Percentiles rank a stretch among this genome's conserved stretches.
These are phyloP conservation scores for Pyxicephalus adspersus DNA, from an alignment of 2,113 vertebrate species.

Conservation along the genomic window DNA sequence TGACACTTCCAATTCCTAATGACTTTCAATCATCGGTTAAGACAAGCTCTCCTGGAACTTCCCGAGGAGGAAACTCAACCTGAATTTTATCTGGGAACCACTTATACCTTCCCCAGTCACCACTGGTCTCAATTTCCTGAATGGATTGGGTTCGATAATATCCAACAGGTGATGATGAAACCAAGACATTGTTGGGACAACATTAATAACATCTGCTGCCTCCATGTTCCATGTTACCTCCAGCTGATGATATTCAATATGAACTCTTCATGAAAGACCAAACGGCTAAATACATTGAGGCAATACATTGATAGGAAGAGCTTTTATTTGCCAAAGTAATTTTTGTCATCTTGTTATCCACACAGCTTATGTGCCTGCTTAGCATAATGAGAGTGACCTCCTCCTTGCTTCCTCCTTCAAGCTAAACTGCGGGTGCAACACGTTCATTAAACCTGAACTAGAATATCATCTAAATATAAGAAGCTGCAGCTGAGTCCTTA, in stretches of 20 bases:
- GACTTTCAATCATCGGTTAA: conserved; percentile 57
- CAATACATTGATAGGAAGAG: no score
- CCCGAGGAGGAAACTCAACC: conserved; percentile 61
- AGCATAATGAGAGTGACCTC: no score
- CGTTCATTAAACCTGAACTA: no score
- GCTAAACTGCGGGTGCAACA: no score
- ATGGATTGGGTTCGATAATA: conserved; percentile 45
- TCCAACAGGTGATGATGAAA: conserved; percentile 57
- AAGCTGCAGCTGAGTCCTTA: no score
- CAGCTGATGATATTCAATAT: no score
- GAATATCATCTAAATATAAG: no score
- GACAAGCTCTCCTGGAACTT: conserved; percentile 60
- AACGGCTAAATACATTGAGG: no score
- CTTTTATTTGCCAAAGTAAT: no score
- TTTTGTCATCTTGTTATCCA: no score
- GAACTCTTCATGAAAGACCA: neutral
- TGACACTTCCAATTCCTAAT: conserved; percentile 62
- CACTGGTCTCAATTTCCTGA: conserved; percentile 60
- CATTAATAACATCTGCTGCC: neutral
- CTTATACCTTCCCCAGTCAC: conserved; percentile 59
- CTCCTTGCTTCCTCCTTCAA: no score
- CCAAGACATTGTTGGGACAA: neutral
- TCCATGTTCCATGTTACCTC: neutral
- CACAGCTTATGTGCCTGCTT: no score
- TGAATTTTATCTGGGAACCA: conserved; percentile 63